Conservation (phyloP, 2,113 vertebrate species). For the Ochotona princeps region DNA sequence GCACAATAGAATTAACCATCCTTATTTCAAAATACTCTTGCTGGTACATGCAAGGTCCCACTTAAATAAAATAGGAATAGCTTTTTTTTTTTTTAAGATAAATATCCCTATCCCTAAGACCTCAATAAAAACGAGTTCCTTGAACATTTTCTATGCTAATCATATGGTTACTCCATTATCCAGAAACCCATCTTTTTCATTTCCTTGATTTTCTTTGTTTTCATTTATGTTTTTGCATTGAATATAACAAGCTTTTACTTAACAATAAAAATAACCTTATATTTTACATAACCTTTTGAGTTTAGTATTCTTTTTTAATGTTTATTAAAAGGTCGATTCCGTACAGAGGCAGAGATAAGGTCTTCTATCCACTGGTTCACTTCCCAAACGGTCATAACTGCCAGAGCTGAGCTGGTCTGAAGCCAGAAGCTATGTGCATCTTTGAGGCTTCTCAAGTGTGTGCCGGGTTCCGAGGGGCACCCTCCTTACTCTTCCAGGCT, state of each 20-base stretch:
- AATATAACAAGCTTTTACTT: not conserved
- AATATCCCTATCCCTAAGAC: not conserved
- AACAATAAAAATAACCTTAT: not conserved
- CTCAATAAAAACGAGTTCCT: not conserved
- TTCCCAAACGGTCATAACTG: too few relatives aligned
- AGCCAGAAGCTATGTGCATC: too few relatives aligned
- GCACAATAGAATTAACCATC: conserved; percentile 15
- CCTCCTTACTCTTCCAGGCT: too few relatives aligned
- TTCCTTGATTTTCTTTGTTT: not conserved
- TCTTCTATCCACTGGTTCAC: too few relatives aligned
- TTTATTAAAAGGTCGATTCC: too few relatives aligned
- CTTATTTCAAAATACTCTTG: not conserved
- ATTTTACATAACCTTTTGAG: not conserved
- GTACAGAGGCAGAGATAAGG: too few relatives aligned
- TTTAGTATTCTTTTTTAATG: not conserved
- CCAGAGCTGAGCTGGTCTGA: too few relatives aligned
- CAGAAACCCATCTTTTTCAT: not conserved
- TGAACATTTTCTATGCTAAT: not conserved
- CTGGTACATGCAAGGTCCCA: not conserved
- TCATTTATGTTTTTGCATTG: not conserved
- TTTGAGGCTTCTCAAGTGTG: too few relatives aligned
- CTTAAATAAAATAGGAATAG: not conserved
- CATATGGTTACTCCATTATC: not conserved
- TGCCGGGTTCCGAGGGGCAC: too few relatives aligned
- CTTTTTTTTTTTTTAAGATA: not conserved